Base-by-base conservation (phyloP, 2,113 vertebrate species). In the Hyaena hyaena region DNA sequence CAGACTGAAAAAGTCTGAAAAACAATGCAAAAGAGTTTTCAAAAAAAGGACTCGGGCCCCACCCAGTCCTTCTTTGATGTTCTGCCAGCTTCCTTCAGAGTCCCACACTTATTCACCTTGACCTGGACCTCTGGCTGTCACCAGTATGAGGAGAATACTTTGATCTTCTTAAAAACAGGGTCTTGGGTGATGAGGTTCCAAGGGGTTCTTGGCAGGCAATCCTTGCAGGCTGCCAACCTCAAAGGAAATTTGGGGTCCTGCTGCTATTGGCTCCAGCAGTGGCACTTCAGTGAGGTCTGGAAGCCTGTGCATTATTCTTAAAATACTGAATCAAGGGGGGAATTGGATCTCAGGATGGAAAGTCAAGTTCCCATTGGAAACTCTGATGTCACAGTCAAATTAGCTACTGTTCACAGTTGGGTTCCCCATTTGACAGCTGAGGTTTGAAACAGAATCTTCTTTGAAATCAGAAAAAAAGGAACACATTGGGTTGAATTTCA, bases 61-160 rank as follows among this genome's bases (percentile, higher is more conserved):
- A 63, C 58, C 88, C 88, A 85, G 19, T 35, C 28, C 55, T 86
- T 79, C 93, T 96, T 93, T 95, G 76, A 96, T 96, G 90, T 89
- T 79, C 61, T 88, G 87, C 96, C 97, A 97, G 83, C 33, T 88
- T 93, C 28, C 82, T 90, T 92, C 55, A 87, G 83, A 95, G 96
- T 90, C 74, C 81, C 83, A 92, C 77, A 81, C 89, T 96, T 88
- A 90, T 83, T 97, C 92, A 73, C 90, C 89, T 88, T 96, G 92
- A 96, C 95, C 93, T 88, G 69, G 31, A 95, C 80, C 94, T 95
- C 87, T 85, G 90, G 71, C 88, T 96, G 96, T 96, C 93, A 91
- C 63, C 81, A 97, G 28, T 55, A 53, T 24, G 69, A 82, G 66
- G n/a, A 48, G 92, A 94, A 73, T 61, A 69, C 94, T 97, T 96